Percentiles rank a stretch among this genome's conserved stretches.
Evolutionary conservation across 2,797 vertebrate species (phyloP).

Genomic region (Staurois parvus): DNA sequence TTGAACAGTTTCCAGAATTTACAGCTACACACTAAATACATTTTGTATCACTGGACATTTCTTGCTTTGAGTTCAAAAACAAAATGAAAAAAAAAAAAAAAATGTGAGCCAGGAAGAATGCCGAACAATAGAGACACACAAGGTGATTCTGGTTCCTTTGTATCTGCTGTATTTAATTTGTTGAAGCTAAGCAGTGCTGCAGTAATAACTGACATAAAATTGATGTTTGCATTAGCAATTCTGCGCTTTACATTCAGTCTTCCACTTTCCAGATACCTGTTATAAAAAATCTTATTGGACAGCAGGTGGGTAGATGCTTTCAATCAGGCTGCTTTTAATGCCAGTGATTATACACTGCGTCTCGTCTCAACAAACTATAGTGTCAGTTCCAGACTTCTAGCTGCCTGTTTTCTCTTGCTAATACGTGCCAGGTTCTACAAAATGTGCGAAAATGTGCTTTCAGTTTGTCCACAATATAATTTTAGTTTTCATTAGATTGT

Average conservation of each 20-base stretch:
- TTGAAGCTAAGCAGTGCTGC: neutral
- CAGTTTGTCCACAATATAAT: neutral
- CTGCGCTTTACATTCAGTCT: neutral
- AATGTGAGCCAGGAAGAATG: neutral
- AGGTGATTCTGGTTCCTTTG: neutral
- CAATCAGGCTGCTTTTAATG: constrained; percentile 30
- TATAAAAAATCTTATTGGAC: constrained; percentile 36
- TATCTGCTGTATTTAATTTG: constrained; percentile 14
- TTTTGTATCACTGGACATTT: constrained; percentile 42
- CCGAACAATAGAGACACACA: neutral
- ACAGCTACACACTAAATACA: constrained; percentile 42
- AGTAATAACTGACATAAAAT: constrained; percentile 14
- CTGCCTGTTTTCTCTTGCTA: neutral
- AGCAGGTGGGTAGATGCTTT: constrained; percentile 32
- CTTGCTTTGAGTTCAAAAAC: constrained; percentile 8
- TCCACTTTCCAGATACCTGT: constrained; percentile 12
- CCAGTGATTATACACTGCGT: constrained; percentile 17
- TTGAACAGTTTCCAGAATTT: constrained; percentile 47
- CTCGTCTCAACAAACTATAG: constrained; percentile 26
- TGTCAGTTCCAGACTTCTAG: constrained; percentile 23
- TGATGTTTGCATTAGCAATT: constrained; percentile 9
- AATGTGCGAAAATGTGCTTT: neutral
- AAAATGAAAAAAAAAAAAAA: neutral
- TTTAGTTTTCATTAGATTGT: neutral
- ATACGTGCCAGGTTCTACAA: neutral